Percentiles rank a stretch among this genome's conserved stretches.
These are phyloP conservation scores for Thunnus thynnus DNA, from an alignment of 2,113 vertebrate species.

Conservation along the genomic window DNA sequence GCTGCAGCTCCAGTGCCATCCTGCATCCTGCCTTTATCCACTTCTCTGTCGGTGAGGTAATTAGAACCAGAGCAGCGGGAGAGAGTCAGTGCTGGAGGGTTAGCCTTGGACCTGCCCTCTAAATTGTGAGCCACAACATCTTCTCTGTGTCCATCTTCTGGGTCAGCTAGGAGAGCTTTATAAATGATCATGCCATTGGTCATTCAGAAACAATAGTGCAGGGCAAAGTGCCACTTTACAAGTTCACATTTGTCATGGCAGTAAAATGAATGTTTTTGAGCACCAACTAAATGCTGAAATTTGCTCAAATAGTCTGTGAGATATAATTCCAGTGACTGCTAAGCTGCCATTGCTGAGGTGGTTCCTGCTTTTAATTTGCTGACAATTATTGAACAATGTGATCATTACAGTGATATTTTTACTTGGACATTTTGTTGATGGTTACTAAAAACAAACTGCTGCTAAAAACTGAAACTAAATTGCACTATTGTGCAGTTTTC, in stretches of 20 bases:
- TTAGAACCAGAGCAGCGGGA: constrained; percentile 49
- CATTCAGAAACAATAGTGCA: constrained; percentile 14
- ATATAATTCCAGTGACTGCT: neutral
- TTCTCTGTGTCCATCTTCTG: constrained; percentile 30
- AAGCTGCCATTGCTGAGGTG: neutral
- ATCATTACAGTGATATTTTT: neutral
- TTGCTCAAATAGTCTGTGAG: neutral
- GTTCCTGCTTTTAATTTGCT: neutral
- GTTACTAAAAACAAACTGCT: constrained; percentile 5
- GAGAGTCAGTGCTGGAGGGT: constrained; percentile 51
- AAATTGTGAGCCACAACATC: constrained; percentile 30
- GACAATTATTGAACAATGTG: neutral
- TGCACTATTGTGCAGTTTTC: constrained; percentile 15
- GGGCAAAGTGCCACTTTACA: constrained; percentile 11
- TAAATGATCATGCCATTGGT: constrained; percentile 25
- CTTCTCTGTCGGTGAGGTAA: constrained; percentile 57
- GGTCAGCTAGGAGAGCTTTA: constrained; percentile 24
- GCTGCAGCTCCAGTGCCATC: constrained; percentile 41
- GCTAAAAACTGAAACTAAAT: neutral
- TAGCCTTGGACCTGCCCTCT: constrained; percentile 34
- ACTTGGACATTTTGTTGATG: neutral
- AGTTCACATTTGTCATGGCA: constrained; percentile 8
- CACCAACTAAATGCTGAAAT: neutral
- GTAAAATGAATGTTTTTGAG: neutral
- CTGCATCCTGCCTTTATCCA: constrained; percentile 38